phyloP scores from a whole-genome alignment of 1,140 invertebrate species.

The Brachionus rotundiformis region DNA sequence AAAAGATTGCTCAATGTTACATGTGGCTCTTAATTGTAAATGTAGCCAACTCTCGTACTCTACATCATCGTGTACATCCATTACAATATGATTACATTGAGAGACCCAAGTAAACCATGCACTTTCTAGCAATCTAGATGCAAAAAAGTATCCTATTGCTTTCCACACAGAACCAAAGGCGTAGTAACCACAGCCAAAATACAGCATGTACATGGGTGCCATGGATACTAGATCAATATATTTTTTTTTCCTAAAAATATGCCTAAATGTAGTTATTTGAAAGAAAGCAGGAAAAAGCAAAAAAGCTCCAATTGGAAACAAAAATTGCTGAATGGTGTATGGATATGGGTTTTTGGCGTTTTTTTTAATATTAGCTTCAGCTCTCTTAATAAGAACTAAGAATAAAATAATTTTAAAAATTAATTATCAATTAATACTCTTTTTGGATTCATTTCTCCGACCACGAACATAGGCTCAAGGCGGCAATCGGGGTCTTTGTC shows the following conservation, averaged over 20 bases:
- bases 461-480: slow-evolving; percentile 62
- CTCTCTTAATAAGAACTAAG: not conserved
- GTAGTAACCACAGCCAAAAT: slow-evolving; percentile 32
- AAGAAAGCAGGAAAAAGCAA: slow-evolving; percentile 63
- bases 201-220: slow-evolving; percentile 23
- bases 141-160: slow-evolving; percentile 16
- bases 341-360: slow-evolving; percentile 55
- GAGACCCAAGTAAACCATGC: slow-evolving; percentile 64
- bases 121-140: slow-evolving; percentile 55
- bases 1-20: slow-evolving; percentile 54
- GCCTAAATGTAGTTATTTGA: slow-evolving; percentile 61
- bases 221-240: slow-evolving; percentile 53
- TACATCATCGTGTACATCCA: slow-evolving; percentile 51
- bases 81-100: slow-evolving; percentile 56
- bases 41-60: slow-evolving; percentile 17
- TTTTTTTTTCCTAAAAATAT: slow-evolving; percentile 56
- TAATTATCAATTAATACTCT: not conserved
- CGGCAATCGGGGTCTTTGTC: slow-evolving; percentile 64
- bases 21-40: slow-evolving; percentile 53
- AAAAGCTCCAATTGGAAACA: slow-evolving; percentile 62
- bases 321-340: slow-evolving; percentile 61
- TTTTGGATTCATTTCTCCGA: slow-evolving; percentile 56
- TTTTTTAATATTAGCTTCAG: slow-evolving; percentile 53
- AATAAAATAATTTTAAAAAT: not conserved
- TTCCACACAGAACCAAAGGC: slow-evolving; percentile 32